Percentiles rank a stretch among this genome's conserved stretches.
These are phyloP conservation scores for Poicephalus gulielmi DNA, from an alignment of 2,113 vertebrate species.

Conservation along the genomic window DNA sequence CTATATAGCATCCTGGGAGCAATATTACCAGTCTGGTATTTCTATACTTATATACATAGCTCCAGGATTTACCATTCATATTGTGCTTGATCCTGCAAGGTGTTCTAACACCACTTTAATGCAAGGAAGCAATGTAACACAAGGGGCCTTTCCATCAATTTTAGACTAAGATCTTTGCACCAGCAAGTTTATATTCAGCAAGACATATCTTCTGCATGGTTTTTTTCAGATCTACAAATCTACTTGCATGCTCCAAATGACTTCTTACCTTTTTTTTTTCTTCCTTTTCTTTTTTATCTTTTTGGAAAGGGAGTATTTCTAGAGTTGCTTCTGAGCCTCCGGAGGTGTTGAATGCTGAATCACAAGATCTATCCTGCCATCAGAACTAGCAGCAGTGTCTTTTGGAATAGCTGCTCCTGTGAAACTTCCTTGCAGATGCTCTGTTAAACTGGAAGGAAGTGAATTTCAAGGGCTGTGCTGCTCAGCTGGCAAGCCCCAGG, in stretches of 20 bases:
- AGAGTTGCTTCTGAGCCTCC: constrained; percentile 2
- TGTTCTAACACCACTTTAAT: not conserved
- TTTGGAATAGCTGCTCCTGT: constrained; percentile 42
- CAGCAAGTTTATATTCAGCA: not conserved
- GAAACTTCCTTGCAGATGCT: not conserved
- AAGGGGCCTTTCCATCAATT: constrained; percentile 6
- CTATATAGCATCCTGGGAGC: not conserved
- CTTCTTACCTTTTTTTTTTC: not conserved
- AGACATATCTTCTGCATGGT: not conserved
- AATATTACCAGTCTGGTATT: not conserved
- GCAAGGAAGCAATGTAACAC: not conserved
- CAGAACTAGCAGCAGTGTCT: constrained; percentile 11
- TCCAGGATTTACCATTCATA: not conserved
- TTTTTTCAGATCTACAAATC: not conserved
- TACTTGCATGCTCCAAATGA: not conserved
- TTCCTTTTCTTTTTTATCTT: accelerated
- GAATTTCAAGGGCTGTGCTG: not conserved
- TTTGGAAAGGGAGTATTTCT: not conserved
- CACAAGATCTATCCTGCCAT: constrained; percentile 40
- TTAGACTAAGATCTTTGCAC: constrained; percentile 1
- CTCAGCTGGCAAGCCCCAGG: not conserved
- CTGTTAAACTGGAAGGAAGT: constrained; percentile 19
- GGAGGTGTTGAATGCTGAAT: constrained; percentile 54
- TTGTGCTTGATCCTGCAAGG: not conserved
- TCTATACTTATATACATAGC: not conserved